Conservation (phyloP, 2,797 vertebrate genomes). For the Phataginus tetradactyla region DNA sequence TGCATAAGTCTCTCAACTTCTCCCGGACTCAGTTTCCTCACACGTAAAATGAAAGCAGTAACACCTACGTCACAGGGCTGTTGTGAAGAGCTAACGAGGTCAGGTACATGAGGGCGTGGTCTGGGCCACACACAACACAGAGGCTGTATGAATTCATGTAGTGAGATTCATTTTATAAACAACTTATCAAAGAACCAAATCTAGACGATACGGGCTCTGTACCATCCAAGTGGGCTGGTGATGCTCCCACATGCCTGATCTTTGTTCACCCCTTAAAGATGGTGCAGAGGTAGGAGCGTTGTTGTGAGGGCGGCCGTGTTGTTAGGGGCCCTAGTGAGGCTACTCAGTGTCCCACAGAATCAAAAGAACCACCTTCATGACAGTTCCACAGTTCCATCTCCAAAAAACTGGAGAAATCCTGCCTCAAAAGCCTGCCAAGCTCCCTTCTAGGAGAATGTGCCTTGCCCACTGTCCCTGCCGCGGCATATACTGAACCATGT, state of each 20-base stretch:
- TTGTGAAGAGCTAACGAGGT: neutral
- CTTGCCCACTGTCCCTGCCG: neutral
- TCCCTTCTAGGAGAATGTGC: neutral
- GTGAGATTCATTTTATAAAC: neutral
- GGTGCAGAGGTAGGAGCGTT: neutral
- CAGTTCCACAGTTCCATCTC: neutral
- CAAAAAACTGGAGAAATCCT: neutral
- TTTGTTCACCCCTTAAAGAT: neutral
- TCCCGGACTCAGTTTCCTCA: slow-evolving; percentile 33
- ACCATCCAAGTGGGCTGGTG: neutral
- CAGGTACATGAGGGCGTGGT: neutral
- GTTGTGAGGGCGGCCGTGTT: fast-evolving
- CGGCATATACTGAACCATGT: neutral
- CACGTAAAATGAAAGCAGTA: neutral
- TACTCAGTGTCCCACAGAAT: neutral
- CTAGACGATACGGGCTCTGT: neutral
- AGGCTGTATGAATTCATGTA: neutral
- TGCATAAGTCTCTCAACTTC: neutral
- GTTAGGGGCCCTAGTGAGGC: neutral
- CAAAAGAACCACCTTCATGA: neutral
- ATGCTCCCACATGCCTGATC: neutral
- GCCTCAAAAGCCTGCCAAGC: fast-evolving
- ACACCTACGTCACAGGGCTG: neutral
- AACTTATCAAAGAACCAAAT: neutral
- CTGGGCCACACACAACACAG: neutral